Evolutionary conservation across 2,113 vertebrate species (phyloP).

Genomic region (Crotalus viridis): DNA sequence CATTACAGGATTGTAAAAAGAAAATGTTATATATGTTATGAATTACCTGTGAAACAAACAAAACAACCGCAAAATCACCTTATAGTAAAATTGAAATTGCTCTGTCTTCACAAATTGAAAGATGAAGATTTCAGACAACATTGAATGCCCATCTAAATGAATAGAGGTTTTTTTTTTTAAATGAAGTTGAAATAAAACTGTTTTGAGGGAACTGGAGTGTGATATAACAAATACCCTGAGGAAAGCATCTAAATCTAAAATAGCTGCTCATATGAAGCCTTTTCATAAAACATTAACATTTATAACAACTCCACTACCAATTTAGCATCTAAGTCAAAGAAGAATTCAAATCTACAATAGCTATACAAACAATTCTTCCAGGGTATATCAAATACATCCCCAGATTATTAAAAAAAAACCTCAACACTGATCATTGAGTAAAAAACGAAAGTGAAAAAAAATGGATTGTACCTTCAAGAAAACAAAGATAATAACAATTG

Average conservation of each 20-base stretch:
- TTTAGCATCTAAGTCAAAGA: not conserved
- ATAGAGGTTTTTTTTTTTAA: too few relatives aligned
- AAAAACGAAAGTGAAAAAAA: not conserved
- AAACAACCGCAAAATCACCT: not conserved
- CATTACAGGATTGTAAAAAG: not conserved
- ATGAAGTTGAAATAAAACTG: not conserved
- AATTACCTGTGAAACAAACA: not conserved
- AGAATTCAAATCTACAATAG: not conserved
- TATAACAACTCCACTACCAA: not conserved
- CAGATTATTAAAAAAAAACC: not conserved
- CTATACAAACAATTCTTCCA: not conserved
- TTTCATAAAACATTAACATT: not conserved
- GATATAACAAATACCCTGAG: not conserved
- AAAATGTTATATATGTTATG: not conserved
- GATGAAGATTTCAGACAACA: not conserved
- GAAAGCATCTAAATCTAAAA: not conserved
- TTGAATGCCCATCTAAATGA: not conserved
- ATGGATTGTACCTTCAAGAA: not conserved
- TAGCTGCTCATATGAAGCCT: not conserved
- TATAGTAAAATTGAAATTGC: not conserved
- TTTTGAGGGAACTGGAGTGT: not conserved
- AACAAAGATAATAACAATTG: not conserved
- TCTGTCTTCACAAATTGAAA: not conserved
- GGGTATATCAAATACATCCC: not conserved
- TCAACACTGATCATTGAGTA: not conserved